phyloP scores from a whole-genome alignment of 2,113 vertebrate species.

The Equus przewalskii region DNA sequence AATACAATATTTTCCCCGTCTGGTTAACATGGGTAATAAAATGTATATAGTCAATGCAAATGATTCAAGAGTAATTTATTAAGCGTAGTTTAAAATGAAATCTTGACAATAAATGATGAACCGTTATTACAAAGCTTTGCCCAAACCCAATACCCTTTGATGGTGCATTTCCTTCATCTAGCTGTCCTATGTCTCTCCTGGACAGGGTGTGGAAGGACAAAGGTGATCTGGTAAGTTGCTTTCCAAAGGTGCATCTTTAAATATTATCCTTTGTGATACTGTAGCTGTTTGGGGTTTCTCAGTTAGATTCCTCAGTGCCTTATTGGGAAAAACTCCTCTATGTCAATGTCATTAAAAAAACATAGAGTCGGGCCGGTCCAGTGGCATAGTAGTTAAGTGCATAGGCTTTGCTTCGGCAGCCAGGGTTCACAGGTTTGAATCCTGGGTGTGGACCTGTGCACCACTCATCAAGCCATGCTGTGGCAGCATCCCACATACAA shows the following conservation, averaged over 20 bases:
- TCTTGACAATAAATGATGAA: background rate
- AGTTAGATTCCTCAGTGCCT: background rate
- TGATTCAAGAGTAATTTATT: conserved; percentile 22
- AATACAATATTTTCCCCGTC: background rate
- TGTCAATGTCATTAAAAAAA: conserved; percentile 55
- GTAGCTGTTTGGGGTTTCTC: background rate
- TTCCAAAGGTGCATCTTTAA: conserved; percentile 30
- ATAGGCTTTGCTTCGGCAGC: no score
- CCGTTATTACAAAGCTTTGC: background rate
- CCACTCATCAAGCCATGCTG: no score
- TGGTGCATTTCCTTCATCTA: background rate
- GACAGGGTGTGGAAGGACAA: background rate
- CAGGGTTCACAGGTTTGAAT: no score
- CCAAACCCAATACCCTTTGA: background rate
- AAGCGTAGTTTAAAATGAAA: conserved; percentile 53
- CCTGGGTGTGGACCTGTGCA: no score
- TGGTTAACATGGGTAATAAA: conserved; percentile 21
- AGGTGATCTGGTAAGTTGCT: background rate
- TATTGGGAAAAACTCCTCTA: background rate
- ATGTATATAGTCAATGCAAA: background rate
- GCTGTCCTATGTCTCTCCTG: background rate
- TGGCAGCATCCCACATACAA: no score
- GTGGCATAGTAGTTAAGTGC: no score
- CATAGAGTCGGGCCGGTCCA: background rate
- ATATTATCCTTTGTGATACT: background rate